These are phyloP conservation scores for Pomatostomus ruficeps DNA, from an alignment of 2,113 vertebrate species.

Conservation along the genomic window DNA sequence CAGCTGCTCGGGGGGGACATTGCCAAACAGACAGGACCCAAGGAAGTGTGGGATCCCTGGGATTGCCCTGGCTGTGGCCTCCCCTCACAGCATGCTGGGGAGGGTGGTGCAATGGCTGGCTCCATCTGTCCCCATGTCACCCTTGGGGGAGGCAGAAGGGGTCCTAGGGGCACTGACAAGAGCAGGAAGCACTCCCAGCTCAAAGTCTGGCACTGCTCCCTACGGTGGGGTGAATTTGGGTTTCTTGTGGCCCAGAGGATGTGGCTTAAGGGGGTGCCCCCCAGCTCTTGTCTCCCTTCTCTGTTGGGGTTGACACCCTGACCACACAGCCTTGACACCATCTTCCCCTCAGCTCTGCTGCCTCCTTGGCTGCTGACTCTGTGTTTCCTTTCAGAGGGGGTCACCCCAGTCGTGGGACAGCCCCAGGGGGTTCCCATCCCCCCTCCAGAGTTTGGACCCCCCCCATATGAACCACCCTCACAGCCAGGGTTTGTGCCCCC, in stretches of 20 bases:
- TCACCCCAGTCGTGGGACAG: conserved; percentile 72
- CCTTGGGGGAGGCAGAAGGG: background rate
- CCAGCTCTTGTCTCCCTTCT: fast-evolving
- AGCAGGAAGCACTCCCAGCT: background rate
- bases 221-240: background rate
- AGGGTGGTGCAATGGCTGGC: fast-evolving
- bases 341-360: background rate
- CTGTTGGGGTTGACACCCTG: background rate
- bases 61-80: background rate
- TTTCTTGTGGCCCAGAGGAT: background rate
- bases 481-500: conserved; percentile 85
- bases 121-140: fast-evolving
- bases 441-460: conserved; percentile 88
- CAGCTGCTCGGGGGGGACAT: fast-evolving
- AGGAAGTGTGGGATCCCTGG: fast-evolving
- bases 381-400: conserved; percentile 54
- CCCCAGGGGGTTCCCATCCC: conserved; percentile 79
- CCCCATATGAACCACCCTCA: conserved; percentile 84
- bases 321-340: background rate
- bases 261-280: background rate
- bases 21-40: background rate
- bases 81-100: fast-evolving
- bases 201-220: background rate
- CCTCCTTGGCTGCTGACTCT: background rate
- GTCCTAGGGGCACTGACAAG: background rate